Conservation (phyloP, 2,797 vertebrate species). For the Anabas testudineus region DNA sequence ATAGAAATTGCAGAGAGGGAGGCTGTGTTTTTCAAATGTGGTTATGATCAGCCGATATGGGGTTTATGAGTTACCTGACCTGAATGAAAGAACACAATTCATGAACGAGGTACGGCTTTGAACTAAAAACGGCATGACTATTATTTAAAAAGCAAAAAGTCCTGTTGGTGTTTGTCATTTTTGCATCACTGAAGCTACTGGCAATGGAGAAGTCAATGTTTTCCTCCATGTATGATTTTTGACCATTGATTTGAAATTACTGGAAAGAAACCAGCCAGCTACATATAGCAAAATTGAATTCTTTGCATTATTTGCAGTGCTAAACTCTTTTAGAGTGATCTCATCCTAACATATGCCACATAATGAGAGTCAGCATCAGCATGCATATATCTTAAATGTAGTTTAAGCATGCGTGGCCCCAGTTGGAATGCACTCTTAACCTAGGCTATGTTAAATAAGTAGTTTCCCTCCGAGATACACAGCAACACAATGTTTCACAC, state of each 20-base stretch:
- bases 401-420: constrained; percentile 37
- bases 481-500: constrained; percentile 14
- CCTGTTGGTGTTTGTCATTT: constrained; percentile 27
- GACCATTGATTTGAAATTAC: background rate
- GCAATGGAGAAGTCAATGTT: constrained; percentile 11
- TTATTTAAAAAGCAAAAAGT: constrained; percentile 39
- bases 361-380: constrained; percentile 28
- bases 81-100: constrained; percentile 12
- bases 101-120: constrained; percentile 22
- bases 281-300: constrained; percentile 5
- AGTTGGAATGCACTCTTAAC: constrained; percentile 36
- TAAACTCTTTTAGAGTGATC: constrained; percentile 21
- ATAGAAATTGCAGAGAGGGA: no score
- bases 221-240: background rate
- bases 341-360: constrained; percentile 27
- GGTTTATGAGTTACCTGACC: background rate
- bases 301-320: constrained; percentile 24
- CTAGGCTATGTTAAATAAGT: constrained; percentile 15
- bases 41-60: constrained; percentile 31
- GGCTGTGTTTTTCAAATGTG: constrained; percentile 9
- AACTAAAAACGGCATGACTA: constrained; percentile 30
- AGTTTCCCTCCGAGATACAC: constrained; percentile 11
- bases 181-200: background rate
- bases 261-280: constrained; percentile 7
- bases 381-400: constrained; percentile 43